These are phyloP conservation scores for Drosophila limbata DNA, from an alignment of 2,888 invertebrate genomes.

Conservation along the genomic window DNA sequence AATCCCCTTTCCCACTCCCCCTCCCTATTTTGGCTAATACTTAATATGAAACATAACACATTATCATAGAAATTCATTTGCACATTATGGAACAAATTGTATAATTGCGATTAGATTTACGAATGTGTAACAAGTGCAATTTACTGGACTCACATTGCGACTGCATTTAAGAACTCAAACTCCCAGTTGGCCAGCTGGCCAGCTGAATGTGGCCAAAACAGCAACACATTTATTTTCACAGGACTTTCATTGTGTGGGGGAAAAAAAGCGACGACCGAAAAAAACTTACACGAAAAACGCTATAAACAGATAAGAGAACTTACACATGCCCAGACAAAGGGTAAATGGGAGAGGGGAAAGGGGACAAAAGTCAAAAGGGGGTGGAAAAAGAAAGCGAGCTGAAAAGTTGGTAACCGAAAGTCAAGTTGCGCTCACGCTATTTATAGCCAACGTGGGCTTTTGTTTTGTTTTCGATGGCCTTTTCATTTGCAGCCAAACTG, in stretches of 20 bases:
- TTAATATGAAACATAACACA: slow-evolving; percentile 41
- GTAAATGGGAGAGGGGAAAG: slow-evolving; percentile 27
- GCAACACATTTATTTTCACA: slow-evolving; percentile 34
- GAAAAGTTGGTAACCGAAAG: slow-evolving; percentile 75
- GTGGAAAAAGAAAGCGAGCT: slow-evolving; percentile 43
- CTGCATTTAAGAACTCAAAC: slow-evolving; percentile 30
- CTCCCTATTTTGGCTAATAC: slow-evolving; percentile 2
- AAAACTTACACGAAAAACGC: slow-evolving; percentile 69
- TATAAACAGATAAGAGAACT: slow-evolving; percentile 72
- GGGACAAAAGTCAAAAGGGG: background rate
- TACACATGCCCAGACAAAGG: slow-evolving; percentile 49
- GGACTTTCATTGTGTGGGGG: slow-evolving; percentile 25
- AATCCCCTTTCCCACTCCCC: background rate
- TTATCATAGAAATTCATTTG: slow-evolving; percentile 56
- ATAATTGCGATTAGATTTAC: slow-evolving; percentile 77
- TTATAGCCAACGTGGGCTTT: slow-evolving; percentile 79
- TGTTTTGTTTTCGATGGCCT: slow-evolving; percentile 80
- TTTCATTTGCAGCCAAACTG: slow-evolving; percentile 76
- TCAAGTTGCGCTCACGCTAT: slow-evolving; percentile 77
- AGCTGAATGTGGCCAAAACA: slow-evolving; percentile 26
- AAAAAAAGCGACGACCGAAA: slow-evolving; percentile 1
- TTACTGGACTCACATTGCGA: slow-evolving; percentile 24
- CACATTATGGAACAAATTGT: slow-evolving; percentile 72
- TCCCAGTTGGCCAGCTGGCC: background rate
- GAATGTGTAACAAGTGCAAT: slow-evolving; percentile 50